Evolutionary conservation across 2,113 vertebrate species (phyloP).

Genomic region (Zeus faber): DNA sequence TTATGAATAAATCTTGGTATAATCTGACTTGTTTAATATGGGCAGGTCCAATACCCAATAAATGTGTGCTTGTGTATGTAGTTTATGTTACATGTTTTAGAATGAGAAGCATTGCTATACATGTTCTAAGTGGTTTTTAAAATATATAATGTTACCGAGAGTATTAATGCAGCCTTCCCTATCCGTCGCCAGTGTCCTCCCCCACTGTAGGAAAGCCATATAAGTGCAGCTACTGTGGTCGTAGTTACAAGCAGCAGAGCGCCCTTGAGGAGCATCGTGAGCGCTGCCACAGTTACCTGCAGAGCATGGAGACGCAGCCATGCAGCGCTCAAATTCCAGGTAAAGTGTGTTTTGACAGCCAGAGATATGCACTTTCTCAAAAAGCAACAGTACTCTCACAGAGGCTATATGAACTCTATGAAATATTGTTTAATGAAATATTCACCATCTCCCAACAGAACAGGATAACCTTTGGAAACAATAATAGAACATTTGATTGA

Average conservation of each 20-base stretch:
- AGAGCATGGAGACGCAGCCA: slow-evolving; percentile 84
- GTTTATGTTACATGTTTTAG: background rate
- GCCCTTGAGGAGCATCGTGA: slow-evolving; percentile 94
- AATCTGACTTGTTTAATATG: background rate
- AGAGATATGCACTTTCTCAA: background rate
- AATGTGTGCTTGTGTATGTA: background rate
- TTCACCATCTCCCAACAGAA: too few relatives aligned
- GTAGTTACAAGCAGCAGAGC: slow-evolving; percentile 97
- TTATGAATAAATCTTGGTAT: background rate
- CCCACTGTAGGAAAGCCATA: slow-evolving; percentile 94
- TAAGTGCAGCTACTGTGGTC: slow-evolving; percentile 96
- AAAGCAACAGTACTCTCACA: too few relatives aligned
- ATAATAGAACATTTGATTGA: too few relatives aligned
- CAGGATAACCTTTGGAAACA: too few relatives aligned
- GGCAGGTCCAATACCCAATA: too few relatives aligned
- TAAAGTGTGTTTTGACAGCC: slow-evolving; percentile 19
- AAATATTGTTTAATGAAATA: too few relatives aligned
- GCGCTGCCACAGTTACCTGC: slow-evolving; percentile 92
- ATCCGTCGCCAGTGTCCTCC: slow-evolving; percentile 83
- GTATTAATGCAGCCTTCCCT: slow-evolving; percentile 8
- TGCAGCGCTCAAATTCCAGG: slow-evolving; percentile 74
- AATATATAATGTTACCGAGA: background rate
- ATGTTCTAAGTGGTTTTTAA: too few relatives aligned
- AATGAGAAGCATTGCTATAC: too few relatives aligned
- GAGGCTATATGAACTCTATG: too few relatives aligned